These are phyloP conservation scores for Cydia splendana DNA, from an alignment of 1,140 invertebrate genomes.

Conservation along the genomic window DNA sequence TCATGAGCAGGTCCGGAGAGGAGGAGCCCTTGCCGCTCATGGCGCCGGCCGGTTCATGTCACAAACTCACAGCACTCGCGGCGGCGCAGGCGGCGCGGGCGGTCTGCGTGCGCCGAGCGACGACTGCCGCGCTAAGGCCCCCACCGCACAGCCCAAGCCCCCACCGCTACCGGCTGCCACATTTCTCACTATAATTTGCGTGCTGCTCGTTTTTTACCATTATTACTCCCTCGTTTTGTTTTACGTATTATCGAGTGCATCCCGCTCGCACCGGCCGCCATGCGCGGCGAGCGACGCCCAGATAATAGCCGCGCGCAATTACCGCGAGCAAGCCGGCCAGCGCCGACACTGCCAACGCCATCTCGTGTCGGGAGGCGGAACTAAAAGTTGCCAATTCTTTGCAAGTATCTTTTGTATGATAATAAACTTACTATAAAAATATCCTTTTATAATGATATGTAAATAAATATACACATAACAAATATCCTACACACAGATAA, in stretches of 20 bases:
- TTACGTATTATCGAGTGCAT: slow-evolving; percentile 79
- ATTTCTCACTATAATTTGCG: slow-evolving; percentile 80
- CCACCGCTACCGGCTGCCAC: slow-evolving; percentile 78
- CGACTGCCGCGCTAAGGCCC: slow-evolving; percentile 67
- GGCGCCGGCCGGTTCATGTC: slow-evolving; percentile 67
- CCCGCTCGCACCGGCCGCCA: slow-evolving; percentile 77
- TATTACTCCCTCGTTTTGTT: slow-evolving; percentile 79
- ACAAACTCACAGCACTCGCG: slow-evolving; percentile 71
- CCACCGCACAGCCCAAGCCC: slow-evolving; percentile 64
- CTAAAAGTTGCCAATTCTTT: slow-evolving; percentile 1
- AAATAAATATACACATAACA: too few relatives aligned
- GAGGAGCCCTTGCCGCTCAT: slow-evolving; percentile 78
- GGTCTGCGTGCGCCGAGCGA: slow-evolving; percentile 67
- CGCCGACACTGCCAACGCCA: slow-evolving; percentile 59
- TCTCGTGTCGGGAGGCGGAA: slow-evolving; percentile 62
- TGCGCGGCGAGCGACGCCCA: slow-evolving; percentile 74
- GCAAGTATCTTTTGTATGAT: neutral
- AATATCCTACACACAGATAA: too few relatives aligned
- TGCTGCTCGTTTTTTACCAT: slow-evolving; percentile 78
- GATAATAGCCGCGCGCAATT: slow-evolving; percentile 77
- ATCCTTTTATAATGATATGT: too few relatives aligned
- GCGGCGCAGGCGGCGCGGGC: slow-evolving; percentile 71
- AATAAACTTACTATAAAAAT: too few relatives aligned
- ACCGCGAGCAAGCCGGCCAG: slow-evolving; percentile 46
- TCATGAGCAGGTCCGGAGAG: slow-evolving; percentile 80